These are phyloP conservation scores for Rhopalosiphum maidis DNA, from an alignment of 1,140 invertebrate species.

Conservation along the genomic window DNA sequence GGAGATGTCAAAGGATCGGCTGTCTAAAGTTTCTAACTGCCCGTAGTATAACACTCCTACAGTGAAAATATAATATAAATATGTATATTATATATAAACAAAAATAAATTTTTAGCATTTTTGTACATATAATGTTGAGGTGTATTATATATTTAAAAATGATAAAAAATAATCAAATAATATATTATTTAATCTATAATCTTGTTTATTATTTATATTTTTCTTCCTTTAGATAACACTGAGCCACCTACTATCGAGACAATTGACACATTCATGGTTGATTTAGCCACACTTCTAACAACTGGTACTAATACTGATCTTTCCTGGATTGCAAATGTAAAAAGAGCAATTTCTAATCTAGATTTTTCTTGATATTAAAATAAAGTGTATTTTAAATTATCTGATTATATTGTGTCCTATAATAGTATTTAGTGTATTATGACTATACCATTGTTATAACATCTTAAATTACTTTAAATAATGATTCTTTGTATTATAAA, in stretches of 20 bases:
- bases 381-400: not conserved
- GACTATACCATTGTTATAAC: not conserved
- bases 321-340: not conserved
- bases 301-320: not conserved
- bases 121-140: not conserved
- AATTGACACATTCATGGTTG: slow-evolving; percentile 24
- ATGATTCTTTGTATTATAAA: too few species aligned
- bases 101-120: not conserved
- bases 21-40: slow-evolving; percentile 47
- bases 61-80: not conserved
- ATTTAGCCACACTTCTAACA: not conserved
- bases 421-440: not conserved
- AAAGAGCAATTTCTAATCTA: slow-evolving; percentile 25
- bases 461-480: not conserved
- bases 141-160: too few species aligned
- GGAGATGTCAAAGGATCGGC: slow-evolving; percentile 53
- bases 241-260: slow-evolving; percentile 13
- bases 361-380: slow-evolving; percentile 39
- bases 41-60: slow-evolving; percentile 53
- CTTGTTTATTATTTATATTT: not conserved
- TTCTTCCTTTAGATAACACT: not conserved
- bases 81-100: not conserved
- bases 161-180: not conserved
- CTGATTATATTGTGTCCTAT: not conserved
- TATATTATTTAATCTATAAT: not conserved